Percentiles rank a stretch among this genome's conserved stretches.
Evolutionary conservation across 2,113 vertebrate genomes (phyloP).

Genomic region (Phainopepla nitens): DNA sequence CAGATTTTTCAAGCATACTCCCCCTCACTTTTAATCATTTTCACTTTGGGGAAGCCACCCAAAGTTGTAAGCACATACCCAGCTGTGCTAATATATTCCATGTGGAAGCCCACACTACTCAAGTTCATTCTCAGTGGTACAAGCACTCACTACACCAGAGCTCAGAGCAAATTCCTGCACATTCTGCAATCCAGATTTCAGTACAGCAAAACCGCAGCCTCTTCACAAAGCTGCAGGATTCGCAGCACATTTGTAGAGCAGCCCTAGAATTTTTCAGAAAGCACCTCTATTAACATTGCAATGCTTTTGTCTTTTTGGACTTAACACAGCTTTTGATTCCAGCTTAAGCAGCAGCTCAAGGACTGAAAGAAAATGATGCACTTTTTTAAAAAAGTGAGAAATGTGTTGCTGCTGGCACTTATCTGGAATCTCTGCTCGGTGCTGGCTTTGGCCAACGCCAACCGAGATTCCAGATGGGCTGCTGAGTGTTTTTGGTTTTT

Average conservation of each 20-base stretch:
- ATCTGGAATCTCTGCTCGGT: constrained; percentile 33
- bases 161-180: background rate
- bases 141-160: fast-evolving
- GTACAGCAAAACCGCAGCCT: background rate
- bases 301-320: background rate
- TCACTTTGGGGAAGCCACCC: background rate
- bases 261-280: background rate
- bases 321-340: background rate
- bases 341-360: constrained; percentile 20
- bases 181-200: background rate
- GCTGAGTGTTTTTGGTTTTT: constrained; percentile 67
- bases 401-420: constrained; percentile 47
- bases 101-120: background rate
- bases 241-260: background rate
- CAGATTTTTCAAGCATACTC: background rate
- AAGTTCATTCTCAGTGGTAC: background rate
- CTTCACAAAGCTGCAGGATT: background rate
- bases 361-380: background rate
- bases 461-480: constrained; percentile 67
- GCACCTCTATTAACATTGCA: background rate
- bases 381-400: background rate
- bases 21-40: background rate
- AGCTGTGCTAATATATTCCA: background rate
- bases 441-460: constrained; percentile 58
- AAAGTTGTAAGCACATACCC: background rate